These are phyloP conservation scores for Semicossyphus pulcher DNA, from an alignment of 2,113 vertebrate species.

Conservation along the genomic window DNA sequence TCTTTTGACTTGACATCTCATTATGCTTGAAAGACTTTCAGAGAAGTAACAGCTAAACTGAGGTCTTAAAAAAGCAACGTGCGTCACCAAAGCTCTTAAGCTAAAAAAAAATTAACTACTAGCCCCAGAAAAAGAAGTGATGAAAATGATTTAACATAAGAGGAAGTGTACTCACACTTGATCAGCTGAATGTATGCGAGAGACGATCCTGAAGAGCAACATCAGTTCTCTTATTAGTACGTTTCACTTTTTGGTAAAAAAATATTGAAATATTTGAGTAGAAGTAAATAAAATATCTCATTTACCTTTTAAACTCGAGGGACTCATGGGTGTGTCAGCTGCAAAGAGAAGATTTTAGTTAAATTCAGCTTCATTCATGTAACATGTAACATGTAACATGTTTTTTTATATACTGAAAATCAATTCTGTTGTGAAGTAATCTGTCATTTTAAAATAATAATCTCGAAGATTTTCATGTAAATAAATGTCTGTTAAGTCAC, in stretches of 20 bases:
- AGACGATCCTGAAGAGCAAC: conserved; percentile 47
- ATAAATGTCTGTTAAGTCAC: too few relatives aligned
- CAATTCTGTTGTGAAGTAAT: neutral
- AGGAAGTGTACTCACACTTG: conserved; percentile 17
- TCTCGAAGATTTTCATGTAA: too few relatives aligned
- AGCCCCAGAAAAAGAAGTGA: neutral
- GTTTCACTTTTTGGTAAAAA: neutral
- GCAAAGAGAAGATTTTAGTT: neutral
- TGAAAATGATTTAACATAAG: neutral
- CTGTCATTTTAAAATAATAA: too few relatives aligned
- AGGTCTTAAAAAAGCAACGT: neutral
- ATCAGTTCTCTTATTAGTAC: neutral
- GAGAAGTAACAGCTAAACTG: neutral
- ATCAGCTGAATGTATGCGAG: conserved; percentile 58
- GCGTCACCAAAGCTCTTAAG: neutral
- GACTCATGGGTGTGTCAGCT: neutral
- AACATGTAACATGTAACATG: neutral
- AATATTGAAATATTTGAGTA: neutral
- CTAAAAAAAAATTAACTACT: neutral
- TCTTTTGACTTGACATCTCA: neutral
- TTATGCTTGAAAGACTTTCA: neutral
- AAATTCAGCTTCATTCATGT: neutral
- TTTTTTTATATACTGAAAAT: neutral
- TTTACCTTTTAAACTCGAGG: conserved; percentile 1
- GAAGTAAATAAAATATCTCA: neutral